A percentile compares a stretch with the other conserved stretches of the same genome.
phyloP scores from a whole-genome alignment of 1,140 invertebrate genomes.

The Diplogasteroides magnus region DNA sequence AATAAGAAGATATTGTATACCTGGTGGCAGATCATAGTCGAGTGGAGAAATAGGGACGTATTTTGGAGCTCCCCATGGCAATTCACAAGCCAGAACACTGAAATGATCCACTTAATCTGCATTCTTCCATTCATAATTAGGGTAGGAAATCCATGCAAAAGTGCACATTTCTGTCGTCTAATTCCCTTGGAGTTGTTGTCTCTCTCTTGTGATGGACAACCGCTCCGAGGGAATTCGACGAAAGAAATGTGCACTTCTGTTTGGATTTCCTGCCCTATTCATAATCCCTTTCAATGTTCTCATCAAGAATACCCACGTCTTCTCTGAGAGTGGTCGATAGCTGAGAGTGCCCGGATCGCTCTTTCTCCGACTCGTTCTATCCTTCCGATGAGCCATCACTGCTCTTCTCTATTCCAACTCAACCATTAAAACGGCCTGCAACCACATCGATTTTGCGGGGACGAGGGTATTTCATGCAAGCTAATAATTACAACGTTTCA shows the following conservation, averaged over 20 bases:
- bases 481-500: no score
- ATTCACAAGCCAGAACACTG: slow-evolving; percentile 40
- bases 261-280: no score
- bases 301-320: slow-evolving; percentile 14
- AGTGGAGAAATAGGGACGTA: slow-evolving; percentile 30
- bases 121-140: not conserved
- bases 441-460: no score
- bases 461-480: no score
- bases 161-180: no score
- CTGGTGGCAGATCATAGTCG: slow-evolving; percentile 28
- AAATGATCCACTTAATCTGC: slow-evolving; percentile 1
- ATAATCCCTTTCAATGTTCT: not conserved
- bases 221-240: no score
- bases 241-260: no score
- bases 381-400: slow-evolving; percentile 8
- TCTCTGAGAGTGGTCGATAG: slow-evolving; percentile 5
- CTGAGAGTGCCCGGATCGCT: slow-evolving; percentile 14
- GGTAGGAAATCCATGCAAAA: no score
- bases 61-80: slow-evolving; percentile 45
- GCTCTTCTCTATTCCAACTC: no score
- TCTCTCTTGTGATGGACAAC: no score
- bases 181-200: no score
- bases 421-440: no score
- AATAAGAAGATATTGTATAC: slow-evolving; percentile 15
- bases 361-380: slow-evolving; percentile 5